phyloP scores from a whole-genome alignment of 2,888 invertebrate species.

The Molorchus minor region DNA sequence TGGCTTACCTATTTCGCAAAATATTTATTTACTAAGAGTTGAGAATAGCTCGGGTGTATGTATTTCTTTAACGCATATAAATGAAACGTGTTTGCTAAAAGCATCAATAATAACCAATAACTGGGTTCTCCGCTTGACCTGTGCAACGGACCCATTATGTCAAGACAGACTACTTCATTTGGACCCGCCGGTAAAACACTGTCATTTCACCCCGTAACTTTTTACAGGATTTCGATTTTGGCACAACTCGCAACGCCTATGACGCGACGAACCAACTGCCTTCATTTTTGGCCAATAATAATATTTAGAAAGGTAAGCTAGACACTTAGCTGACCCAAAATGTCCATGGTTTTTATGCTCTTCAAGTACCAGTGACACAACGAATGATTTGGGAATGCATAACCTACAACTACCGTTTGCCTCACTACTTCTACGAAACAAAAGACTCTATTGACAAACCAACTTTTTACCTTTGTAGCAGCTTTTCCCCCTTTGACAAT shows the following conservation, averaged over 20 bases:
- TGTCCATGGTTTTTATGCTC: constrained; percentile 22
- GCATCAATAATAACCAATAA: constrained; percentile 18
- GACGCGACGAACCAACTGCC: not conserved
- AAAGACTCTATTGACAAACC: constrained; percentile 4
- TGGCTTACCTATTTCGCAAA: not conserved
- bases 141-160: constrained; percentile 20
- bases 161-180: constrained; percentile 9
- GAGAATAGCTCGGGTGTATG: constrained; percentile 1
- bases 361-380: not conserved
- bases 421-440: not conserved
- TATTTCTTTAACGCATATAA: constrained; percentile 7
- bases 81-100: constrained; percentile 19
- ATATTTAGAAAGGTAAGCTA: not conserved
- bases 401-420: constrained; percentile 1
- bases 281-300: constrained; percentile 23
- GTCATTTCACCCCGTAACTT: not conserved
- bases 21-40: not conserved
- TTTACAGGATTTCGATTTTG: constrained; percentile 16
- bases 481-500: not conserved
- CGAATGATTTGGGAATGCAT: constrained; percentile 5
- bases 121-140: constrained; percentile 1
- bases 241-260: constrained; percentile 15
- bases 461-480: not conserved
- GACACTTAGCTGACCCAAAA: constrained; percentile 24
- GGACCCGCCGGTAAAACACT: not conserved